Evolutionary conservation across 2,113 vertebrate species (phyloP), one percentile per base, ranked within the genome.

Genomic region (Hyla sarda): DNA sequence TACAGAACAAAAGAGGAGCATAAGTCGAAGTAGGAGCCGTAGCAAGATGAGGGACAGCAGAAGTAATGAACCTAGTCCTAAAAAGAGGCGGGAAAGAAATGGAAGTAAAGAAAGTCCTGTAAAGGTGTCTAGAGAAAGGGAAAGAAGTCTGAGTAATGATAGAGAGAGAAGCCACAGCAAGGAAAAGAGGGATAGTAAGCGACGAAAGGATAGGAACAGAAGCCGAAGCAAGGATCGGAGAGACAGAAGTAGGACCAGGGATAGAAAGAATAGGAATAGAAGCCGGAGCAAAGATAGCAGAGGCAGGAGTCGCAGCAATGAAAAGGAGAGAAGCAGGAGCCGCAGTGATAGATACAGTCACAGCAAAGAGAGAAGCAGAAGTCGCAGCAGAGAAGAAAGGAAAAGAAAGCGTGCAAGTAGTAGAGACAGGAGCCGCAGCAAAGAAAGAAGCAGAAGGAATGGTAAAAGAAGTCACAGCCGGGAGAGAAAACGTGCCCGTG

Each of bases 261-360:
- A 88, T 37, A 86, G 54, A 62, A 76, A 45, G 90, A 90, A 23
- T 81, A 93, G 94, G 73, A 92, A 95, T 60, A 94, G 93, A 86
- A 85, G 90, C 60, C 93, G 93, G 56, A 91, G 89, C 37, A 93
- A 91, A 69, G 81, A 88, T 45, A 88, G 84, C 69, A 93, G 89
- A 89, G 89, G 92, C 65, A 87, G 94, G 67, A 92, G 92, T 11
- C 0, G 72, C 7, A 81, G 78, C n/a, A 62, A 65, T 13, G 88
- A 90, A 10, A 89, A 92, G 65, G 93, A 92, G 84, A 89, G 93
- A 1, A 95, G 93, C 81, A 91, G 65, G 78, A 95, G 91, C 86
- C 89, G 89, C 94, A 93, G 17, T 56, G 54, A 56, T 14, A 96
- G 28, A 95, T 96, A 89, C 88, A 97, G 92, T 94, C 91, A 93